A percentile compares a stretch with the other conserved stretches of the same genome.
Evolutionary conservation across 2,797 vertebrate species (phyloP).

Genomic region (Paratrypauchen microcephalus): DNA sequence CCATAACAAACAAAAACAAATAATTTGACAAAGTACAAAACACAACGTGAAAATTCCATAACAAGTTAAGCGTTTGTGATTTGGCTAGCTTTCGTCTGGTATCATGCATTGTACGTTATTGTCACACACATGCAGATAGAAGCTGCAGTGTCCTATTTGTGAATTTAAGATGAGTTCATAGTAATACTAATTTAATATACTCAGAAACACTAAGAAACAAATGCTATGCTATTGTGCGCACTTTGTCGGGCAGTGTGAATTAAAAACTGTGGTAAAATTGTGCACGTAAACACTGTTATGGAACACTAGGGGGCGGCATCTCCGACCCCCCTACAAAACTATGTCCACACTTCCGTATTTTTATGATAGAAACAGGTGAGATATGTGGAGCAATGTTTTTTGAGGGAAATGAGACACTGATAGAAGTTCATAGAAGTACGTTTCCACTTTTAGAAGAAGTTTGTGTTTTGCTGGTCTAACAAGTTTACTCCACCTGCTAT

Average conservation of each 20-base stretch:
- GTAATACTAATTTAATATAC: constrained; percentile 37
- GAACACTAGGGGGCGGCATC: constrained; percentile 9
- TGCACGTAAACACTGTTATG: background rate
- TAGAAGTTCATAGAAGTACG: background rate
- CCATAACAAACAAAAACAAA: constrained; percentile 29
- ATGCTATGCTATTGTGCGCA: background rate
- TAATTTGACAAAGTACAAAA: constrained; percentile 14
- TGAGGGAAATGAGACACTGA: background rate
- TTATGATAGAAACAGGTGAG: background rate
- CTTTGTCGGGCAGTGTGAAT: background rate
- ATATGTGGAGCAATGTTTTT: background rate
- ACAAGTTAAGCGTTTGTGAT: constrained; percentile 14
- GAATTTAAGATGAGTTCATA: constrained; percentile 20
- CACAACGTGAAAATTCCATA: constrained; percentile 26
- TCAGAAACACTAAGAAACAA: constrained; percentile 14
- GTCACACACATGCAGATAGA: constrained; percentile 10
- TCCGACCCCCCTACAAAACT: constrained; percentile 13
- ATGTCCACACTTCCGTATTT: constrained; percentile 4
- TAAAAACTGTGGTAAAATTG: background rate
- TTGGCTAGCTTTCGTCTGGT: constrained; percentile 28
- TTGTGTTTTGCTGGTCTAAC: background rate
- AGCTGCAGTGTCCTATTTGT: constrained; percentile 11
- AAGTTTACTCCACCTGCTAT: background rate
- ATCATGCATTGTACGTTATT: constrained; percentile 41
- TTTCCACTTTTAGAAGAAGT: background rate